phyloP scores from a whole-genome alignment of 2,888 invertebrate genomes.

The Amphipoea lucens region DNA sequence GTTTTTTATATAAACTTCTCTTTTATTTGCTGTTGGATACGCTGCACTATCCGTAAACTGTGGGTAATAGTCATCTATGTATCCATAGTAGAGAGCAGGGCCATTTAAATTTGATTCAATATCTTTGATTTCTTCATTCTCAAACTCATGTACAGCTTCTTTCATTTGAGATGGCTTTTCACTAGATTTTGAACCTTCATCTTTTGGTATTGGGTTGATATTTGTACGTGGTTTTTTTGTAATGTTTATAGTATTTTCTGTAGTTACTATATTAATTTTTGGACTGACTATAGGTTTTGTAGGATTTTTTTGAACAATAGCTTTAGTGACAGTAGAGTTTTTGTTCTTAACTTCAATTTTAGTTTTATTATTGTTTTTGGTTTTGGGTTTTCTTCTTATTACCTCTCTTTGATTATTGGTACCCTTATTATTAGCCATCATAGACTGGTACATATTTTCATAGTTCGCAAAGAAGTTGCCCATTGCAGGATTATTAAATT shows the following conservation, averaged over 20 bases:
- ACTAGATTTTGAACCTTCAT: constrained; percentile 22
- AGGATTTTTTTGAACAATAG: neutral
- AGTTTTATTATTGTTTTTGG: constrained; percentile 22
- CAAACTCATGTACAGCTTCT: neutral
- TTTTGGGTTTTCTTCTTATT: constrained; percentile 32
- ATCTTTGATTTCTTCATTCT: constrained; percentile 33
- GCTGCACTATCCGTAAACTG: constrained; percentile 77
- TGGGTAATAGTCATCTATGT: constrained; percentile 83
- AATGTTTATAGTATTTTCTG: constrained; percentile 32
- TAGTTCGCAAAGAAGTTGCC: constrained; percentile 56
- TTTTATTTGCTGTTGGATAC: constrained; percentile 69
- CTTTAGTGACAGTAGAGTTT: constrained; percentile 26
- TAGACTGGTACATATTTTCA: constrained; percentile 51
- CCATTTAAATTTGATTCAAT: constrained; percentile 19
- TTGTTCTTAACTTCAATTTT: constrained; percentile 23
- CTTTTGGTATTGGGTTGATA: constrained; percentile 18
- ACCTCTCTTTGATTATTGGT: constrained; percentile 21
- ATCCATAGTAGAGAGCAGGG: constrained; percentile 54
- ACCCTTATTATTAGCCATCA: constrained; percentile 27
- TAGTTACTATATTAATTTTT: constrained; percentile 35
- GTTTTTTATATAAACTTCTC: constrained; percentile 71
- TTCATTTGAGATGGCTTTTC: constrained; percentile 4
- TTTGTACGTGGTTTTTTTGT: constrained; percentile 17
- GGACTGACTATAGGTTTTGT: neutral
- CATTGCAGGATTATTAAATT: constrained; percentile 58